A percentile compares a stretch with the other conserved stretches of the same genome.
Evolutionary conservation across 2,888 invertebrate genomes (phyloP).

Genomic region (Troilus luridus): DNA sequence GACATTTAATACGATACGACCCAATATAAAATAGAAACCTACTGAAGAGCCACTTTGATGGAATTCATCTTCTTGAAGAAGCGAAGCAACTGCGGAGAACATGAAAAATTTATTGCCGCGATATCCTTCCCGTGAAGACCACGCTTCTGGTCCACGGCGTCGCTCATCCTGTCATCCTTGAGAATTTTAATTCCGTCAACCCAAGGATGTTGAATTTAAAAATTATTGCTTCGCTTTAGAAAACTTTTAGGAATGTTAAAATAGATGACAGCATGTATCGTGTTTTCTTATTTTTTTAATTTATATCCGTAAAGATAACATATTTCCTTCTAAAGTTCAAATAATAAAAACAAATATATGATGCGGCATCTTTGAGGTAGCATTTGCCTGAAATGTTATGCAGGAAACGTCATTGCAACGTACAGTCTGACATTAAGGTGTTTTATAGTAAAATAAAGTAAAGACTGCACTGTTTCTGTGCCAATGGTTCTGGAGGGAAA

Average conservation of each 20-base stretch:
- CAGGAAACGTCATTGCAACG: no score
- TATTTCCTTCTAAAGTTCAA: conserved; percentile 20
- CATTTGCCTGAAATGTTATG: background rate
- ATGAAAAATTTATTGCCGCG: background rate
- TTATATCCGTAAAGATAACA: background rate
- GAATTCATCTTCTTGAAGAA: background rate
- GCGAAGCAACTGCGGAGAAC: background rate
- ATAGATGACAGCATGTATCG: background rate
- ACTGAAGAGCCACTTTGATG: background rate
- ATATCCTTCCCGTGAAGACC: background rate
- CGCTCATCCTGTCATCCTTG: conserved; percentile 39
- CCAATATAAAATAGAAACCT: no score
- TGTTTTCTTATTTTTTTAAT: background rate
- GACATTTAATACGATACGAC: no score
- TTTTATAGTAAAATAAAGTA: no score
- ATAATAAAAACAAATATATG: background rate
- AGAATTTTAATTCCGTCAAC: conserved; percentile 7
- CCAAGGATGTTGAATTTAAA: background rate
- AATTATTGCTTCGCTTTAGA: background rate
- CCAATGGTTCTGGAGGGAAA: no score
- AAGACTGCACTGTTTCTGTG: no score
- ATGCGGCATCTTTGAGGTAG: background rate
- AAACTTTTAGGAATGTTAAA: conserved; percentile 5
- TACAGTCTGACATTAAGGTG: no score
- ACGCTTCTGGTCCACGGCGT: background rate